Conservation (phyloP, 2,797 vertebrate genomes). For the Notamacropus eugenii region DNA sequence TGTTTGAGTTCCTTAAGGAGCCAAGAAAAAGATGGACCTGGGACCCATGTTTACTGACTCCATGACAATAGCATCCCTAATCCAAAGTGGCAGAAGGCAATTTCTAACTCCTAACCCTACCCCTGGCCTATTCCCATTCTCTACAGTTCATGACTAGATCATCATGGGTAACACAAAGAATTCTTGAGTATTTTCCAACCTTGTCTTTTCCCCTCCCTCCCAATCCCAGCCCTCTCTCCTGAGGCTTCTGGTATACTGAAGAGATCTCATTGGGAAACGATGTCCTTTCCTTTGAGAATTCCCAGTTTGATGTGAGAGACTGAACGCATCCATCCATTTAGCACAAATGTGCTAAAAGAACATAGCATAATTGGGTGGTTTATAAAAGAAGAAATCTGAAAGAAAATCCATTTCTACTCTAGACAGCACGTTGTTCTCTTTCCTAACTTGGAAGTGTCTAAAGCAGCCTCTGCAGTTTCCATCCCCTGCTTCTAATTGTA, state of each 20-base stretch:
- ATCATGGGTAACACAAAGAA: neutral
- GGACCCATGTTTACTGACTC: neutral
- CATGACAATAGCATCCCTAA: neutral
- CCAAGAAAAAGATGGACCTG: neutral
- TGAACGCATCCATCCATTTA: neutral
- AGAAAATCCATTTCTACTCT: neutral
- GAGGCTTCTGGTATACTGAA: neutral
- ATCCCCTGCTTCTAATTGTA: neutral
- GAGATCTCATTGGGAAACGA: neutral
- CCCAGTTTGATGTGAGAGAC: neutral
- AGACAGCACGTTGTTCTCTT: neutral
- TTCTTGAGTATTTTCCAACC: neutral
- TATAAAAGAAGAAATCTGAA: neutral
- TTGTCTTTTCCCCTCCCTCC: neutral
- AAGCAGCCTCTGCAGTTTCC: neutral
- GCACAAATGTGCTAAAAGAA: slow-evolving; percentile 29
- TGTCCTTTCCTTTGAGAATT: slow-evolving; percentile 5
- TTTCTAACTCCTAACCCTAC: neutral
- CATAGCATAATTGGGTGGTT: neutral
- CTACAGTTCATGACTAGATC: neutral
- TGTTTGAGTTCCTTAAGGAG: neutral
- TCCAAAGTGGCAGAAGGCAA: neutral
- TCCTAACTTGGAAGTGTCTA: neutral
- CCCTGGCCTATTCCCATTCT: neutral
- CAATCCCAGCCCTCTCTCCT: neutral